Evolutionary conservation across 2,113 vertebrate species (phyloP), one percentile per base, ranked within the genome.

Genomic region (Apodemus speciosus): DNA sequence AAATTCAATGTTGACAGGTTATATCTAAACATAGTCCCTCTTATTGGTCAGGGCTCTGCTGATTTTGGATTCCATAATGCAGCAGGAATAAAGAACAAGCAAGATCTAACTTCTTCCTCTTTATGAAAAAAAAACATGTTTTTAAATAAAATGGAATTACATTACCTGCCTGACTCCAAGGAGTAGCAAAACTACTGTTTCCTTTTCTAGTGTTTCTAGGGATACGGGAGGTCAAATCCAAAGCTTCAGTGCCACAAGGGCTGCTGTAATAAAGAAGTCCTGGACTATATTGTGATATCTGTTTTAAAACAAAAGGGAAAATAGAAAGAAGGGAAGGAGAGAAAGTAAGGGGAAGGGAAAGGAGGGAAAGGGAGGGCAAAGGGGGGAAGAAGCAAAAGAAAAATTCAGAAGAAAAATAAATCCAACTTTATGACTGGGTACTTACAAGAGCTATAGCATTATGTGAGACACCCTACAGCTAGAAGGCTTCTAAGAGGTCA

Each of bases 361-460:
- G 15, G 6, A 40, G n/a, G 4, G 2, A 10, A 40, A 13, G 32
- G 21, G 5, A 80, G 5, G 21, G 2, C 3, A 38, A 5, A 20
- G 11, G 20, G 23, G 6, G 20, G 35, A 9, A n/a, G n/a, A n/a
- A 56, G 3, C 77, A 80, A 38, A 38, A 14, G 23, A 60, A 60
- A 81, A 60, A 2, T 14, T 40, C 6, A 58, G 25, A 58, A 40
- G 14, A 81, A 38, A 56, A 81, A 40, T 60, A 81, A 56, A 40
- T 56, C 9, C 2, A 62, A 3, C 35, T 32, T 80, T 75, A 38
- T 46, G 40, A 13, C 0, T 27, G 72, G 35, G 25, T 9, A 10
- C 32, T 66, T 79, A 80, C 30, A 2, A 9, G 11, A 40, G 3
- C 30, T 18, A 4, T 6, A 68, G 60, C 62, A 75, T 40, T 64